Conservation (phyloP, 1,140 invertebrate genomes). For the Drosophila burlai region DNA sequence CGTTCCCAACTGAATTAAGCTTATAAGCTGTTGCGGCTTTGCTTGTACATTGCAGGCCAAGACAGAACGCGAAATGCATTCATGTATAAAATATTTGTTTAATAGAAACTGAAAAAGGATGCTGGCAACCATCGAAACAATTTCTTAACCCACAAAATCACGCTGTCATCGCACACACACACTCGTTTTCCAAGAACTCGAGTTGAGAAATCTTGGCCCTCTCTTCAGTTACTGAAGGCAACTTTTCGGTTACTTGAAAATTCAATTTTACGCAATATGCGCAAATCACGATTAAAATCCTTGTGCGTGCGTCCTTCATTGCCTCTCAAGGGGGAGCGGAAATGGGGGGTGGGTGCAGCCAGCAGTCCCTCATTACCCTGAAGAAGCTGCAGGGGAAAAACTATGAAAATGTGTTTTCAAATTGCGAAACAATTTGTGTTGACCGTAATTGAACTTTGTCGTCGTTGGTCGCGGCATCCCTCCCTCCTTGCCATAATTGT, state of each 20-base stretch:
- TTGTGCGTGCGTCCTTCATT: constrained; percentile 38
- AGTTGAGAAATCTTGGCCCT: constrained; percentile 14
- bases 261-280: constrained; percentile 83
- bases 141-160: background rate
- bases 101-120: background rate
- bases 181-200: constrained; percentile 8
- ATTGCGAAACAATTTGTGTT: constrained; percentile 83
- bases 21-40: background rate
- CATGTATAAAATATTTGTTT: background rate
- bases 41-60: background rate
- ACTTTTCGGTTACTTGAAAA: constrained; percentile 79
- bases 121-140: background rate
- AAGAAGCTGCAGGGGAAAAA: constrained; percentile 43
- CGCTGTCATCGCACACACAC: constrained; percentile 3
- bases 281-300: constrained; percentile 81
- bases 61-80: too few species aligned
- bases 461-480: constrained; percentile 15
- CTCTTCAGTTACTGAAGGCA: constrained; percentile 9
- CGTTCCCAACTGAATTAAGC: background rate
- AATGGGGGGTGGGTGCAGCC: background rate
- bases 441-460: constrained; percentile 83
- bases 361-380: constrained; percentile 22
- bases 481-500: constrained; percentile 41
- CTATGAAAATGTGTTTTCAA: constrained; percentile 80
- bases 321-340: background rate